These are phyloP conservation scores for Thymelicus sylvestris DNA, from an alignment of 2,888 invertebrate genomes.

Conservation along the genomic window DNA sequence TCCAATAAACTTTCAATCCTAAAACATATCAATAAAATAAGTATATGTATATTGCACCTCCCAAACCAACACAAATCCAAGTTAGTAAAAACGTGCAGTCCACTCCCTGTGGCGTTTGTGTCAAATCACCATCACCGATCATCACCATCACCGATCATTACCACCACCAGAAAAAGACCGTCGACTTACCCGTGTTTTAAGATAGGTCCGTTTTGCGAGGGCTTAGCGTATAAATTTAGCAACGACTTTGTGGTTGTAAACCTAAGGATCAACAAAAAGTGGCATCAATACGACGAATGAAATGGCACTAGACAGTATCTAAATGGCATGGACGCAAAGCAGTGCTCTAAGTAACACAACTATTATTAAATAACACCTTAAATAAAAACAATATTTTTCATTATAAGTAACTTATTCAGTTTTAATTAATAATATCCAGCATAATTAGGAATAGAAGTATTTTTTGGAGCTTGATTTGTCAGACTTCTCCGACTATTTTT, in stretches of 20 bases:
- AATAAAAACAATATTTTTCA: no score
- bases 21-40: neutral
- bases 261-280: conserved; percentile 80
- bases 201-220: conserved; percentile 85
- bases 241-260: conserved; percentile 89
- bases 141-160: conserved; percentile 37
- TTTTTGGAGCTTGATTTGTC: no score
- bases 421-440: no score
- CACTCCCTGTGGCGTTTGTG: conserved; percentile 13
- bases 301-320: conserved; percentile 19
- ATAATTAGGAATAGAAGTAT: no score
- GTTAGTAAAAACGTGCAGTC: conserved; percentile 27
- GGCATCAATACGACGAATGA: conserved; percentile 37
- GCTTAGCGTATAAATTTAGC: conserved; percentile 88
- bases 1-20: neutral
- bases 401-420: no score
- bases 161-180: conserved; percentile 43
- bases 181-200: conserved; percentile 89
- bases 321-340: conserved; percentile 17
- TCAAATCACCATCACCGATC: conserved; percentile 47
- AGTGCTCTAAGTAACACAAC: conserved; percentile 18
- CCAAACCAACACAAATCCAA: neutral
- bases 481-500: no score
- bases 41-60: neutral
- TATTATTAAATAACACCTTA: neutral